Evolutionary conservation across 2,113 vertebrate species (phyloP), one percentile per base, ranked within the genome.

Genomic region (Corydoras maculifer): DNA sequence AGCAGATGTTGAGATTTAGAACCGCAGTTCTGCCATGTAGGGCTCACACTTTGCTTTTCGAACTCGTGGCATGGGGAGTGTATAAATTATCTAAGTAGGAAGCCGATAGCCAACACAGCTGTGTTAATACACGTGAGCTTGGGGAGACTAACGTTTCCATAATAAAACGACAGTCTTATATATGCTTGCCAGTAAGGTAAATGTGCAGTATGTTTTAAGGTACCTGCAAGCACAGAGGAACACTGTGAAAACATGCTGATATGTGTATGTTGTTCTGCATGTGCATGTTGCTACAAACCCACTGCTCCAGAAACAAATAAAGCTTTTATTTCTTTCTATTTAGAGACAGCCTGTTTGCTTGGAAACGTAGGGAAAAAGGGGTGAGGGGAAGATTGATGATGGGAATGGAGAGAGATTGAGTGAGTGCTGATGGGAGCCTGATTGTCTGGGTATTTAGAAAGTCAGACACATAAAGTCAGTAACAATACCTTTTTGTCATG

Each of bases 291-390:
- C 43, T 29, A n/a, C 13, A 50, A 58, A 69, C 54, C 35, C 32
- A 18, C 15, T 61, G 62, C 67, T 70, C 5, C 30, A 65, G 12
- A 18, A 70, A 70, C 30, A 75, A 66, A 59, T 49, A 61, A 18
- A 65, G 31, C 57, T 66, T 29, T 75, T 72, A 78, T 82, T 72
- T 25, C 72, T 79, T 48, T 63, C 58, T 48, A 11, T 70, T 80
- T 77, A 85, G 35, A 13, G 65, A 15, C 77, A 68, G 73, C 75
- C 60, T 78, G 66, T 54, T 70, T 62, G 69, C 71, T 68, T 3
- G 70, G 49, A 54, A 60, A 55, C 72, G 70, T 75, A 74, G 35
- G 49, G 75, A 31, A 57, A 58, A 32, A 2, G 14, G 43, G 65
- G 57, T 43, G 62, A 13, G 49, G 54, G 58, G 32, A 3, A 55